Conservation (phyloP, 2,797 vertebrate genomes). For the Pteronotus mesoamericanus region DNA sequence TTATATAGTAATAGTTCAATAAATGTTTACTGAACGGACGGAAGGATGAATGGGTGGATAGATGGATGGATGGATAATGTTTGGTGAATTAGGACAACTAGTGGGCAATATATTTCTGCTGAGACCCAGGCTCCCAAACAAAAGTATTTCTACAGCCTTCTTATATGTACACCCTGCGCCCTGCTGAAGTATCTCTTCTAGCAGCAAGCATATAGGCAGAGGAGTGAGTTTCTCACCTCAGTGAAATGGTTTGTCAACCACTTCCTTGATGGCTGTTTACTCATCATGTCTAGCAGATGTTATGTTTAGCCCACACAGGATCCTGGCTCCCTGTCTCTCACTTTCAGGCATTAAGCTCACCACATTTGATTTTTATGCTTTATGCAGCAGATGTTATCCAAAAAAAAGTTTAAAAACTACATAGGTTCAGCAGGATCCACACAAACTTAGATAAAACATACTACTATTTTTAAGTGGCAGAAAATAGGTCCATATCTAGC, state of each 20-base stretch:
- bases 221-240: not conserved
- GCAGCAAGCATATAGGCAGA: not conserved
- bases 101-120: not conserved
- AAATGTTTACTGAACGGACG: not conserved
- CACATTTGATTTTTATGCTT: slow-evolving; percentile 23
- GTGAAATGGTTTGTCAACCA: slow-evolving; percentile 34
- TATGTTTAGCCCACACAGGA: slow-evolving; percentile 30
- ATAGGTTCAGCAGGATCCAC: not conserved
- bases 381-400: slow-evolving; percentile 32
- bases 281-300: slow-evolving; percentile 12
- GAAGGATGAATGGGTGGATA: not conserved
- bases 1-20: not conserved
- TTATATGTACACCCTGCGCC: not conserved
- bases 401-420: slow-evolving; percentile 35
- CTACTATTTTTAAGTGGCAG: not conserved
- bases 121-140: not conserved
- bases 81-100: not conserved
- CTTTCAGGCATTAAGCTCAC: slow-evolving; percentile 27
- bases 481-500: not conserved
- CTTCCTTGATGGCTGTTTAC: slow-evolving; percentile 36
- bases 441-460: not conserved
- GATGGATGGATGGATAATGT: not conserved
- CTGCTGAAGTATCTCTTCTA: not conserved
- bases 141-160: not conserved
- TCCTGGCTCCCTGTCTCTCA: not conserved